Evolutionary conservation across 2,888 invertebrate species (phyloP).

Genomic region (Euspilapteryx auroguttella): DNA sequence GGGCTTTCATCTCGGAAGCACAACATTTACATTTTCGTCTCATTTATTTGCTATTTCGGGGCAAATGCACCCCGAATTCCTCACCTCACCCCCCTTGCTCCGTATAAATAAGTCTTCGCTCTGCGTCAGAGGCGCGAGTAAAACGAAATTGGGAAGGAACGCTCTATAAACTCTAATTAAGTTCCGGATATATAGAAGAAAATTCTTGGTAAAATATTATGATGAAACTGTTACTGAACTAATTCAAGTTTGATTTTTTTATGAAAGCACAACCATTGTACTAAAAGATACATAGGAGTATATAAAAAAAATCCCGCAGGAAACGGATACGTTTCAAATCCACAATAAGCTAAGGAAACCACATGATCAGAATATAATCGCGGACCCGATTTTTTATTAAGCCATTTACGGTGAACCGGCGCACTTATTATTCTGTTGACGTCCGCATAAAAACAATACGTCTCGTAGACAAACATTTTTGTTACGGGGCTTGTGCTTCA

Average conservation of each 20-base stretch:
- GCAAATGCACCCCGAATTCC: slow-evolving; percentile 18
- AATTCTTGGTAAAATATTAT: too few relatives aligned
- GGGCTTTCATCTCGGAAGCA: slow-evolving; percentile 60
- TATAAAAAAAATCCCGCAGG: too few relatives aligned
- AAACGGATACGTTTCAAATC: too few relatives aligned
- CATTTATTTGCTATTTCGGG: slow-evolving; percentile 62
- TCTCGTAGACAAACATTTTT: slow-evolving; percentile 41
- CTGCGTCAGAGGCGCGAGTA: slow-evolving; percentile 47
- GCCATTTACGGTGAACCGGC: slow-evolving; percentile 47
- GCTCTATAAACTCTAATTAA: slow-evolving; percentile 62
- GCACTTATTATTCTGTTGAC: slow-evolving; percentile 42
- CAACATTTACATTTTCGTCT: slow-evolving; percentile 63
- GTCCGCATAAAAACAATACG: slow-evolving; percentile 52
- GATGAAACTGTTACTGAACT: too few relatives aligned
- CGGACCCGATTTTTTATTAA: slow-evolving; percentile 43
- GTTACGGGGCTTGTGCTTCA: slow-evolving; percentile 22
- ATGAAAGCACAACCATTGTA: too few relatives aligned
- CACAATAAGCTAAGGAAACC: slow-evolving; percentile 47
- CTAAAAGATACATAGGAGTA: too few relatives aligned
- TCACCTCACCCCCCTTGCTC: slow-evolving; percentile 23
- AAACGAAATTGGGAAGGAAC: slow-evolving; percentile 57
- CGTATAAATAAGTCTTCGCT: slow-evolving; percentile 51
- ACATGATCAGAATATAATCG: slow-evolving; percentile 51
- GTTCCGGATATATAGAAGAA: slow-evolving; percentile 50
- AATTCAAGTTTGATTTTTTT: too few relatives aligned